A percentile compares a stretch with the other conserved stretches of the same genome.
These are phyloP conservation scores for Drosophila lini DNA, from an alignment of 1,140 invertebrate genomes.

Conservation along the genomic window DNA sequence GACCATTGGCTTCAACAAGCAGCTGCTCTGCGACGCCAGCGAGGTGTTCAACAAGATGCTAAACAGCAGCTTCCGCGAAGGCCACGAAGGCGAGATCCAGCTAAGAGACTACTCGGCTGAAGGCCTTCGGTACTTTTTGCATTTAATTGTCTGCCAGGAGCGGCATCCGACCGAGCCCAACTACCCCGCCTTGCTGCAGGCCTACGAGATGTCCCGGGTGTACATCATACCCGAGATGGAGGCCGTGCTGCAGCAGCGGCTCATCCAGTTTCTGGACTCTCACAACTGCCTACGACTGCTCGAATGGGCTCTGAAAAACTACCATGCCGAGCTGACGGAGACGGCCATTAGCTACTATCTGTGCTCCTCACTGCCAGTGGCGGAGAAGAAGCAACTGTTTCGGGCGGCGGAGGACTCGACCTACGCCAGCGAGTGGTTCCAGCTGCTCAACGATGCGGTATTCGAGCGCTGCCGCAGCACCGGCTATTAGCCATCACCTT, in stretches of 20 bases:
- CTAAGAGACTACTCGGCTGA: slow-evolving; percentile 65
- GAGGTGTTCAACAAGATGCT: slow-evolving; percentile 84
- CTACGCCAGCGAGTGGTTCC: slow-evolving; percentile 78
- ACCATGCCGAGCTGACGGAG: slow-evolving; percentile 77
- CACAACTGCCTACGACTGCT: slow-evolving; percentile 71
- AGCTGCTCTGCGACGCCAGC: slow-evolving; percentile 74
- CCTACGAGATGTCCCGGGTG: slow-evolving; percentile 80
- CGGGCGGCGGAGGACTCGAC: slow-evolving; percentile 74
- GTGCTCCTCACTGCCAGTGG: slow-evolving; percentile 56
- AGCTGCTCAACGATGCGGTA: slow-evolving; percentile 79
- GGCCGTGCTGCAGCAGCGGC: slow-evolving; percentile 55
- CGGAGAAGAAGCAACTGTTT: slow-evolving; percentile 71
- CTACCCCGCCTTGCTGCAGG: slow-evolving; percentile 74
- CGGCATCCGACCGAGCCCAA: slow-evolving; percentile 53
- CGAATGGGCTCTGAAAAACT: slow-evolving; percentile 81
- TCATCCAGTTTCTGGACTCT: slow-evolving; percentile 69
- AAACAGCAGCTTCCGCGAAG: slow-evolving; percentile 79
- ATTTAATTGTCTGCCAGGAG: slow-evolving; percentile 66
- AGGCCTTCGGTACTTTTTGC: slow-evolving; percentile 77
- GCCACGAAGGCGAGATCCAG: slow-evolving; percentile 77
- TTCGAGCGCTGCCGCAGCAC: slow-evolving; percentile 74
- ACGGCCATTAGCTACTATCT: slow-evolving; percentile 81
- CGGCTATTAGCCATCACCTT: slow-evolving; percentile 50
- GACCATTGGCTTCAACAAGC: slow-evolving; percentile 77
- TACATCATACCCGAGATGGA: slow-evolving; percentile 82